phyloP scores from a whole-genome alignment of 2,113 vertebrate genomes.

The Eptesicus fuscus region DNA sequence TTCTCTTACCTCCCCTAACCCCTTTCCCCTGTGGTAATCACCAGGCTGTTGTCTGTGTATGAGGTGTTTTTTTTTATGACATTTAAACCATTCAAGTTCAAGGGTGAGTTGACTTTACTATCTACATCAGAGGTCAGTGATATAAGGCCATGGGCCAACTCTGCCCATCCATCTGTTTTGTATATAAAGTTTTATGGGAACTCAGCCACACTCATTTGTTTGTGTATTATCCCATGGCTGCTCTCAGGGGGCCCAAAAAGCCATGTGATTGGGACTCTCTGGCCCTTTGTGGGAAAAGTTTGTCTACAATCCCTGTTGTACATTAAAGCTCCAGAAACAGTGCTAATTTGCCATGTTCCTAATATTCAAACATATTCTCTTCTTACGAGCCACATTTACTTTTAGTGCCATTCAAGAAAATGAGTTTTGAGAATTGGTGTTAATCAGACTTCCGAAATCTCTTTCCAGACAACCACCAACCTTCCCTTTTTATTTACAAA shows the following conservation, averaged over 20 bases:
- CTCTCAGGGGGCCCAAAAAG: not conserved
- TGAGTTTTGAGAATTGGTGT: constrained; percentile 59
- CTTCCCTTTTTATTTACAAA: not conserved
- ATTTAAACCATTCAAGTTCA: not conserved
- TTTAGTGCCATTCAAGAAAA: constrained; percentile 37
- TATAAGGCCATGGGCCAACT: not conserved
- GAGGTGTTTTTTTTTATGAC: not conserved
- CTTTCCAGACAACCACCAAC: not conserved
- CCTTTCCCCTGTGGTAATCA: not conserved
- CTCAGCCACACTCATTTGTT: not conserved
- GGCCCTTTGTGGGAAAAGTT: not conserved
- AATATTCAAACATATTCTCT: not conserved
- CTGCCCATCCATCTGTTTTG: not conserved
- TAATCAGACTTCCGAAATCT: constrained; percentile 68
- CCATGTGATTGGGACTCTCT: not conserved
- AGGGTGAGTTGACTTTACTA: not conserved
- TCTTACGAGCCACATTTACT: not conserved
- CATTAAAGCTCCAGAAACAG: not conserved
- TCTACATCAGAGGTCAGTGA: not conserved
- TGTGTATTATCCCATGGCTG: not conserved
- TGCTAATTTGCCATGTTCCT: not conserved
- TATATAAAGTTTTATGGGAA: not conserved
- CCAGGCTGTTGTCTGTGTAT: not conserved
- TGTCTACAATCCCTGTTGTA: not conserved
- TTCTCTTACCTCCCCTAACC: not conserved